phyloP scores from a whole-genome alignment of 1,140 invertebrate species.

The Drosophila triauraria region DNA sequence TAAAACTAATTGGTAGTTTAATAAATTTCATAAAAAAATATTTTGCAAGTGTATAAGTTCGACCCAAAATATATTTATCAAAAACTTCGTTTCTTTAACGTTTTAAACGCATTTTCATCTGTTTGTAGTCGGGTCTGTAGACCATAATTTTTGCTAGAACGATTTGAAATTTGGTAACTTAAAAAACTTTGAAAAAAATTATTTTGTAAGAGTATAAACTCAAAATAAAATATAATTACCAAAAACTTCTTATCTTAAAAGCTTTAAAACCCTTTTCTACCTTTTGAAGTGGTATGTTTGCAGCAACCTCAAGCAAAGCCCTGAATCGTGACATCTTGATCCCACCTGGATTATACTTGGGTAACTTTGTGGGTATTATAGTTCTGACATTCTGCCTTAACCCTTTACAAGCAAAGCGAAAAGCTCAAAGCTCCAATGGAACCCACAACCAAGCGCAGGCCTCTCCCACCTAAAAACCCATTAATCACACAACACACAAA shows the following conservation, averaged over 20 bases:
- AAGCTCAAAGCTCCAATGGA: constrained; percentile 21
- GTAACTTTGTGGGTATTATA: constrained; percentile 6
- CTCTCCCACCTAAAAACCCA: constrained; percentile 23
- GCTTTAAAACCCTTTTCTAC: background rate
- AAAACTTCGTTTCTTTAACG: too few species aligned
- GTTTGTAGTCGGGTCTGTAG: too few species aligned
- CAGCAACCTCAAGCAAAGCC: background rate
- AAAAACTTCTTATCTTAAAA: too few species aligned
- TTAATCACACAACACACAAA: constrained; percentile 30
- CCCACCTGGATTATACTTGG: background rate
- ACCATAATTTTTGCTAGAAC: too few species aligned
- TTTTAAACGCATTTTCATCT: too few species aligned
- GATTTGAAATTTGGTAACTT: background rate
- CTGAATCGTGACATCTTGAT: constrained; percentile 9
- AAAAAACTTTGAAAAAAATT: background rate
- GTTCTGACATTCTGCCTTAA: constrained; percentile 2
- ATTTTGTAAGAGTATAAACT: background rate
- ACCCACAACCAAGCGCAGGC: constrained; percentile 6
- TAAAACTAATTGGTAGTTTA: too few species aligned
- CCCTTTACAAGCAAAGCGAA: background rate
- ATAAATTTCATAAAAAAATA: too few species aligned
- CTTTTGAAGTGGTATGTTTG: background rate
- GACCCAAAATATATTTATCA: too few species aligned
- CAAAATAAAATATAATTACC: too few species aligned
- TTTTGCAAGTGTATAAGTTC: too few species aligned